A percentile compares a stretch with the other conserved stretches of the same genome.
Evolutionary conservation across 2,888 invertebrate genomes (phyloP).

Genomic region (Leucoptera coffeella): DNA sequence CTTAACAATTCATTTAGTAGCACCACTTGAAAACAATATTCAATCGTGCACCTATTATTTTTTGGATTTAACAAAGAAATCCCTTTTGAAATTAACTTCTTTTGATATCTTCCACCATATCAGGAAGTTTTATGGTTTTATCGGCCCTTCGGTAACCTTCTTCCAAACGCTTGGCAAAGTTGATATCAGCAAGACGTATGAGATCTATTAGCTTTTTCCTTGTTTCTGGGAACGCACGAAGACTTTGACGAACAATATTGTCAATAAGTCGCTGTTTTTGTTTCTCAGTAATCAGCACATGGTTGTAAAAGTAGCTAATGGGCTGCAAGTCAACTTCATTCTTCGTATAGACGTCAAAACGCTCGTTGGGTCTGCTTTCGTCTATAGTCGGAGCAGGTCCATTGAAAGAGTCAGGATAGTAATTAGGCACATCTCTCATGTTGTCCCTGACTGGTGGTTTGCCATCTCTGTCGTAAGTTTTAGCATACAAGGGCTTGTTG

Average conservation of each 20-base stretch:
- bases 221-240: background rate
- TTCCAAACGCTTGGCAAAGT: background rate
- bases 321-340: background rate
- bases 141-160: background rate
- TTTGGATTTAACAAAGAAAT: too few relatives aligned
- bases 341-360: background rate
- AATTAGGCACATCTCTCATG: background rate
- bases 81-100: too few relatives aligned
- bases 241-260: background rate
- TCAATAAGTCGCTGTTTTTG: background rate
- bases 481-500: background rate
- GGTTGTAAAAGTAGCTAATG: constrained; percentile 13
- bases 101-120: constrained; percentile 1
- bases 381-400: background rate
- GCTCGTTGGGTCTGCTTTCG: background rate
- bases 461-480: constrained; percentile 1
- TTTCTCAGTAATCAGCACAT: constrained; percentile 41
- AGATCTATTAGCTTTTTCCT: background rate
- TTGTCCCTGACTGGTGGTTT: background rate
- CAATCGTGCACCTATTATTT: too few relatives aligned
- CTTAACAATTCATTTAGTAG: too few relatives aligned
- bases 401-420: background rate
- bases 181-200: background rate
- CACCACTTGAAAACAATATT: too few relatives aligned
- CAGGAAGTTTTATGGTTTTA: background rate